Percentiles rank a stretch among this genome's conserved stretches.
Evolutionary conservation across 2,888 invertebrate species (phyloP).

Genomic region (Andrena praecox): DNA sequence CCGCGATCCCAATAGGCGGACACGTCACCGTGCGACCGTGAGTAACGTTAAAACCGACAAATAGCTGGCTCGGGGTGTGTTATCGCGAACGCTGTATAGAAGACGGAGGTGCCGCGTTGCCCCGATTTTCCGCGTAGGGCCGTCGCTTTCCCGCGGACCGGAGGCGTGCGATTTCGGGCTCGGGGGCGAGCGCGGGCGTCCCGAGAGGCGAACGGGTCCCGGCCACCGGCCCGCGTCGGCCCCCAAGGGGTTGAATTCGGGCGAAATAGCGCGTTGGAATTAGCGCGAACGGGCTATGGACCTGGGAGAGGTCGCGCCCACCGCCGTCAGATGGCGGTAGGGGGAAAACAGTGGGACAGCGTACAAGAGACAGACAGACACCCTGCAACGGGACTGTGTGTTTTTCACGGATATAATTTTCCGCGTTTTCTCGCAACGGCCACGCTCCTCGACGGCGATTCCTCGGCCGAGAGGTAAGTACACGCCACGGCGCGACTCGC

Average conservation of each 20-base stretch:
- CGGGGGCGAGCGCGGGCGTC: conserved; percentile 11
- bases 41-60: conserved; percentile 63
- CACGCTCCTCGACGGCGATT: conserved; percentile 78
- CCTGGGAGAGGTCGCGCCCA: conserved; percentile 75
- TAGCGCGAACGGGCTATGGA: conserved; percentile 75
- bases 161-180: not conserved
- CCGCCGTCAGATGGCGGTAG: conserved; percentile 81
- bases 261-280: conserved; percentile 47
- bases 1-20: conserved; percentile 42
- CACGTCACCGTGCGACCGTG: conserved; percentile 39
- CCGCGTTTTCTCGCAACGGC: conserved; percentile 78
- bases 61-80: conserved; percentile 67
- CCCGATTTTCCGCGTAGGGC: conserved; percentile 39
- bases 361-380: conserved; percentile 80
- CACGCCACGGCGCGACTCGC: conserved; percentile 30
- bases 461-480: conserved; percentile 82
- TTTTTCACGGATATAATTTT: conserved; percentile 80
- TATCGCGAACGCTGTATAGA: conserved; percentile 74
- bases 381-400: conserved; percentile 83
- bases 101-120: conserved; percentile 79
- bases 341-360: conserved; percentile 81
- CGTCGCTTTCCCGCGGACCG: not conserved
- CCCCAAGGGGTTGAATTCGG: conserved; percentile 52
- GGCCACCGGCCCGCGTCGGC: not conserved
- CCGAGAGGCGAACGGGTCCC: not conserved